Evolutionary conservation across 1,140 invertebrate genomes (phyloP).

Genomic region (Leptonema lineaticorne): DNA sequence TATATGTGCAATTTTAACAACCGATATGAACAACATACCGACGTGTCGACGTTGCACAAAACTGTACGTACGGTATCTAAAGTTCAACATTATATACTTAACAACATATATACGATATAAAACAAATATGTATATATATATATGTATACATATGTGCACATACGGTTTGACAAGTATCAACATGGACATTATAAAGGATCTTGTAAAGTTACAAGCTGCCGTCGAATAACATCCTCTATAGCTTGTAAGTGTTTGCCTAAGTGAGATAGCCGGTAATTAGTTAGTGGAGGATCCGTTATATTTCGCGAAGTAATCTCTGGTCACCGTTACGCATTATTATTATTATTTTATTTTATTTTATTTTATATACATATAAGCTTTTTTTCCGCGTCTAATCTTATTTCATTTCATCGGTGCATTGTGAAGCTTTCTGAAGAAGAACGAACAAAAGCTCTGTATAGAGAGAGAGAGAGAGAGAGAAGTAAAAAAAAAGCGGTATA

Average conservation of each 20-base stretch:
- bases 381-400: neutral
- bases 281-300: conserved; percentile 17
- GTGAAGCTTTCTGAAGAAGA: no score
- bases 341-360: neutral
- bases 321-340: conserved; percentile 24
- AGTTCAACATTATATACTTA: no score
- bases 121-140: neutral
- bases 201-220: neutral
- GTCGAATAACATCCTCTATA: conserved; percentile 4
- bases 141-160: neutral
- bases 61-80: no score
- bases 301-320: conserved; percentile 21
- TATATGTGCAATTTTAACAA: no score
- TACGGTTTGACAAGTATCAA: neutral
- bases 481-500: no score
- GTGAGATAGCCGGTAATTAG: conserved; percentile 30
- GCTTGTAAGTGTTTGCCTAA: conserved; percentile 18
- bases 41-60: no score
- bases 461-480: no score
- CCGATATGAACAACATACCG: no score
- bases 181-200: neutral
- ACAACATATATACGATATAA: no score
- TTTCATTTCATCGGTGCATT: neutral
- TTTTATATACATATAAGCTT: neutral
- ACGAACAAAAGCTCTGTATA: no score